Evolutionary conservation across 2,797 vertebrate species (phyloP).

Genomic region (Parauchenoglanis punctatus): DNA sequence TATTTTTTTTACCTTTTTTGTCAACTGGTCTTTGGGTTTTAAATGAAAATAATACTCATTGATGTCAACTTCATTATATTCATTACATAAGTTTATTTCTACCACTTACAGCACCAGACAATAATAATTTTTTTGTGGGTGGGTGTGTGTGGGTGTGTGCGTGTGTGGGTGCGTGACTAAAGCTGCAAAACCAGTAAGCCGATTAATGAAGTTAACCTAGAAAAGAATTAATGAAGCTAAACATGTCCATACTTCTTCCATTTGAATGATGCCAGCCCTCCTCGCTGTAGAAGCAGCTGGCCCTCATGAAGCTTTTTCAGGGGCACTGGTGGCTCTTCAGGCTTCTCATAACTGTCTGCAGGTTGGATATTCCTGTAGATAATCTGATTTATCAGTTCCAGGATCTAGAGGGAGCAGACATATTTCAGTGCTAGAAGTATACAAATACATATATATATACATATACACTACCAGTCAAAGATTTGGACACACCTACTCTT

Average conservation of each 20-base stretch:
- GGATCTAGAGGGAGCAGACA: conserved; percentile 67
- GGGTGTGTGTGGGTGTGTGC: neutral
- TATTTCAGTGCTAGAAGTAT: neutral
- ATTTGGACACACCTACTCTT: too few species aligned
- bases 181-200: neutral
- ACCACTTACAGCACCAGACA: neutral
- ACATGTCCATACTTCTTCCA: conserved; percentile 76
- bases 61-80: neutral
- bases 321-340: conserved; percentile 36
- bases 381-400: conserved; percentile 78
- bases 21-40: neutral
- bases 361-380: conserved; percentile 73
- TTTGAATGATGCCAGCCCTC: conserved; percentile 69
- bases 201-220: neutral
- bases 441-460: neutral
- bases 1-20: neutral
- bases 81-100: neutral
- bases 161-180: neutral
- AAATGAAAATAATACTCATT: neutral
- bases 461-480: too few species aligned
- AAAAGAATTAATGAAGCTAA: neutral
- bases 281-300: conserved; percentile 72
- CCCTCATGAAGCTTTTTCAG: conserved; percentile 70
- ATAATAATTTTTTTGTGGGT: neutral
- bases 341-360: conserved; percentile 47